A percentile compares a stretch with the other conserved stretches of the same genome.
Evolutionary conservation across 2,113 vertebrate species (phyloP).

Genomic region (Boleophthalmus pectinirostris): DNA sequence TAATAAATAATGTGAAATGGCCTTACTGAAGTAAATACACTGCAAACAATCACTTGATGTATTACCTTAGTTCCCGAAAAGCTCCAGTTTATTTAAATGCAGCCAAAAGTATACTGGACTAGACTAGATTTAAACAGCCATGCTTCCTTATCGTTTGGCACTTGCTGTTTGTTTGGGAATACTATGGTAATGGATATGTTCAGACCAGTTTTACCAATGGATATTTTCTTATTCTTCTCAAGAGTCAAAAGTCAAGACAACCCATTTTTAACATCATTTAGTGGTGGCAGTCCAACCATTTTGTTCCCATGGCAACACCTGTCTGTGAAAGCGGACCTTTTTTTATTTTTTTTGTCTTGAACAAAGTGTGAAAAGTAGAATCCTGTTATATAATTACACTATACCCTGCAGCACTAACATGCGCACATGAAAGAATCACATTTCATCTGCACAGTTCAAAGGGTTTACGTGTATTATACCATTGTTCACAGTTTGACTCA

Average conservation of each 20-base stretch:
- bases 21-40: no score
- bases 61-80: no score
- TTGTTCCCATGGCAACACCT: slow-evolving; percentile 1
- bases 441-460: not conserved
- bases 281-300: not conserved
- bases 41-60: no score
- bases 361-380: not conserved
- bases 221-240: not conserved
- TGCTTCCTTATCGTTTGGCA: not conserved
- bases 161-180: not conserved
- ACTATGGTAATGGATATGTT: not conserved
- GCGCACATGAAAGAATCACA: not conserved
- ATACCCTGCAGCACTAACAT: not conserved
- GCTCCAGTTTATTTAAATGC: no score
- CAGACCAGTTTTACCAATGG: not conserved
- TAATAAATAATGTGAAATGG: no score
- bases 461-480: not conserved
- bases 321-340: not conserved
- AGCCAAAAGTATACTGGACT: no score
- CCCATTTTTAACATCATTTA: not conserved
- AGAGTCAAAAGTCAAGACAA: not conserved
- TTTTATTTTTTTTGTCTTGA: not conserved
- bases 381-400: not conserved
- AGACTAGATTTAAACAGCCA: not conserved
- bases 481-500: slow-evolving; percentile 1